These are phyloP conservation scores for Fopius arisanus DNA, from an alignment of 1,140 invertebrate species.

Conservation along the genomic window DNA sequence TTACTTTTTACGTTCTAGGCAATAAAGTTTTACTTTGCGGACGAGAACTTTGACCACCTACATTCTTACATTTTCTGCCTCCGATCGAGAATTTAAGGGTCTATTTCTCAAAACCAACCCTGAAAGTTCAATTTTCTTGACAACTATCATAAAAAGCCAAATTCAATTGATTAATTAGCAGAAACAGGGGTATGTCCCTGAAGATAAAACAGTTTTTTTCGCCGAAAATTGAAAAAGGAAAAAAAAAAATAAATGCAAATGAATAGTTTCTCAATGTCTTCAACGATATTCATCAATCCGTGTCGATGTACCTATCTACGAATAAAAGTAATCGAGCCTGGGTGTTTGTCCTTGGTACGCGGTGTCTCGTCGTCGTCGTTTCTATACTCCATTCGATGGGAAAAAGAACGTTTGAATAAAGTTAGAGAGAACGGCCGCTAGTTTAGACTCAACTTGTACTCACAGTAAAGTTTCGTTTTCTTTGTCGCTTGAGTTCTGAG, in stretches of 20 bases:
- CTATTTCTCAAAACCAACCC: too few relatives aligned
- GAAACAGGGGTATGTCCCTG: too few relatives aligned
- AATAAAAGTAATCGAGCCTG: constrained; percentile 6
- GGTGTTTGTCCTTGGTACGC: constrained; percentile 1
- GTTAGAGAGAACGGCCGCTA: constrained; percentile 4
- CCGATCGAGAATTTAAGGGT: too few relatives aligned
- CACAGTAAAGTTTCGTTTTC: not conserved
- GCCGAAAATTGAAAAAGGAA: not conserved
- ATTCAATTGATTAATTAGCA: too few relatives aligned
- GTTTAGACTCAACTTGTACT: not conserved
- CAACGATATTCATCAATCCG: not conserved
- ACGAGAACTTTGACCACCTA: too few relatives aligned
- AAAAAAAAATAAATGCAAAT: not conserved
- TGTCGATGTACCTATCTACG: not conserved
- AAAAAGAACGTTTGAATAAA: constrained; percentile 8
- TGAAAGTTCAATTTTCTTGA: too few relatives aligned
- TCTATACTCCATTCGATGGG: not conserved
- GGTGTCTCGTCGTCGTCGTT: not conserved
- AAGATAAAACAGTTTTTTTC: not conserved
- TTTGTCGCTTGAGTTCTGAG: not conserved
- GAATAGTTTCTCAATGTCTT: not conserved
- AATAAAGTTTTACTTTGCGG: too few relatives aligned
- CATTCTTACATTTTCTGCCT: too few relatives aligned
- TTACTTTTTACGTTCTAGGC: too few relatives aligned
- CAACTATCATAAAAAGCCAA: too few relatives aligned